Conservation (phyloP, 1,140 invertebrate genomes). For the Drosophila serrata region DNA sequence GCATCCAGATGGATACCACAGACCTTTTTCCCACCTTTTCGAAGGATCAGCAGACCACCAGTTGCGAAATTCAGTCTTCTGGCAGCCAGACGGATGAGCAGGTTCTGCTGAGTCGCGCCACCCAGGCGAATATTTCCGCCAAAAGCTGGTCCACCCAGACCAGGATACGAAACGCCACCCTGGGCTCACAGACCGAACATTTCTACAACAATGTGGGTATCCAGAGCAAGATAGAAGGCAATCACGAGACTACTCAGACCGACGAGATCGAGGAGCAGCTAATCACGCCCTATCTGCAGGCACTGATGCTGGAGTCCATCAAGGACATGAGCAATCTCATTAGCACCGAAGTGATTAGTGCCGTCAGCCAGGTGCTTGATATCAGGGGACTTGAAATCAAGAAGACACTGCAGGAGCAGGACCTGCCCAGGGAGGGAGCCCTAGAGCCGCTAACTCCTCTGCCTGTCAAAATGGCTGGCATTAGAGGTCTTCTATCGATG, state of each 20-base stretch:
- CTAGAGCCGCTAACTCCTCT: neutral
- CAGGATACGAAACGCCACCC: neutral
- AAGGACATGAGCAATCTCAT: slow-evolving; percentile 18
- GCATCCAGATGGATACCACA: slow-evolving; percentile 29
- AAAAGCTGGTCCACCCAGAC: slow-evolving; percentile 1
- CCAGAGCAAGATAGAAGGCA: neutral
- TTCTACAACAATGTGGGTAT: neutral
- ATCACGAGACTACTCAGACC: slow-evolving; percentile 26
- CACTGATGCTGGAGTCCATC: slow-evolving; percentile 22
- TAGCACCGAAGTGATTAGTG: slow-evolving; percentile 9
- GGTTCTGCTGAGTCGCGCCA: neutral
- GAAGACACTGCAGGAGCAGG: neutral
- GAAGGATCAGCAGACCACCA: slow-evolving; percentile 49
- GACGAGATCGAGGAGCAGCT: slow-evolving; percentile 3
- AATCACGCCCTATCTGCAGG: neutral
- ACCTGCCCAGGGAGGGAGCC: slow-evolving; percentile 14
- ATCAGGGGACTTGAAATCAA: neutral
- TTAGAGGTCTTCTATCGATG: neutral
- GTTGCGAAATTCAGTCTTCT: neutral
- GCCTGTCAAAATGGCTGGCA: neutral
- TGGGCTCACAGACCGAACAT: neutral
- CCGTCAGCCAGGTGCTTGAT: slow-evolving; percentile 33
- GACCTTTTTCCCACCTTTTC: slow-evolving; percentile 15
- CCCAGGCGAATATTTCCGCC: neutral
- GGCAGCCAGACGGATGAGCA: slow-evolving; percentile 24